Evolutionary conservation across 2,888 invertebrate genomes (phyloP).

Genomic region (Drosophila vallismaia): DNA sequence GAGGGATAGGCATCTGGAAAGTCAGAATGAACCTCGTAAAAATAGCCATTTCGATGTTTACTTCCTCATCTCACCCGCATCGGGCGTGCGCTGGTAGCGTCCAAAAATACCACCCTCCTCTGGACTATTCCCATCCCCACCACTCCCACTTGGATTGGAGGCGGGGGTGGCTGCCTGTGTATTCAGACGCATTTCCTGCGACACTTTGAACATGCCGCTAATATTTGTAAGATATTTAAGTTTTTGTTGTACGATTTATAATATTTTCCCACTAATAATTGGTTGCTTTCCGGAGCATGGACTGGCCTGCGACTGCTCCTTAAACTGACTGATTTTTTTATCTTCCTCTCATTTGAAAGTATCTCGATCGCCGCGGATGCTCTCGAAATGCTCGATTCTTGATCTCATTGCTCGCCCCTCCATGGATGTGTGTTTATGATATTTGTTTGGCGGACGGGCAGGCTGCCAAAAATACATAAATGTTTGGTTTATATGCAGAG

Average conservation of each 20-base stretch:
- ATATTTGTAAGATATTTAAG: slow-evolving; percentile 13
- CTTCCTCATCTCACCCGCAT: slow-evolving; percentile 79
- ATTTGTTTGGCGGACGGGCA: slow-evolving; percentile 51
- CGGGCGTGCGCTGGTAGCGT: slow-evolving; percentile 82
- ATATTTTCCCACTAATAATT: slow-evolving; percentile 34
- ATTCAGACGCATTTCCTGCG: slow-evolving; percentile 82
- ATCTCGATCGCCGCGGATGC: slow-evolving; percentile 27
- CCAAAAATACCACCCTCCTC: slow-evolving; percentile 80
- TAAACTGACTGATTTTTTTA: slow-evolving; percentile 53
- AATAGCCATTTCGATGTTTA: slow-evolving; percentile 45
- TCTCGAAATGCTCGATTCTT: slow-evolving; percentile 50
- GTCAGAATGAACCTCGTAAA: slow-evolving; percentile 8
- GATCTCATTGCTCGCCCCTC: slow-evolving; percentile 36
- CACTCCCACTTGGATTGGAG: slow-evolving; percentile 31
- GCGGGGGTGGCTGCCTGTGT: slow-evolving; percentile 48
- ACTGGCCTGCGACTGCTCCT: slow-evolving; percentile 53
- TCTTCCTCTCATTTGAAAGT: slow-evolving; percentile 20
- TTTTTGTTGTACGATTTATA: slow-evolving; percentile 28
- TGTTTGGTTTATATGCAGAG: slow-evolving; percentile 3
- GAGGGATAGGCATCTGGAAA: slow-evolving; percentile 76
- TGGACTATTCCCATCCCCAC: slow-evolving; percentile 46
- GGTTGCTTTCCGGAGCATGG: slow-evolving; percentile 31
- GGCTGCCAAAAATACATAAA: slow-evolving; percentile 50
- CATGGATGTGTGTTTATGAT: slow-evolving; percentile 47
- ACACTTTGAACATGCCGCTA: slow-evolving; percentile 81